Percentiles rank a stretch among this genome's conserved stretches.
Evolutionary conservation across 2,888 invertebrate genomes (phyloP).

Genomic region (Dasysyrphus tricinctus): DNA sequence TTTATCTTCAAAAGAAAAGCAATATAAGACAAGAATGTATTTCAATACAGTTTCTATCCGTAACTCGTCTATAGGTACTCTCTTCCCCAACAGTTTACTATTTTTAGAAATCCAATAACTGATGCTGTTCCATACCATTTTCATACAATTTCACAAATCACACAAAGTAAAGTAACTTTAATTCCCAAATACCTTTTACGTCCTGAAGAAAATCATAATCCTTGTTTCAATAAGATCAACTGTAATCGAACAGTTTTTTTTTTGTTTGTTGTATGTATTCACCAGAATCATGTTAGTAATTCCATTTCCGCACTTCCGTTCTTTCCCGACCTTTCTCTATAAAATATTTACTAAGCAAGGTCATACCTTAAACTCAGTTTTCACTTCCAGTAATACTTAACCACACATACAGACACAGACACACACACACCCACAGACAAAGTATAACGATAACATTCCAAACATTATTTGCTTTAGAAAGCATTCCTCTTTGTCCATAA

Average conservation of each 20-base stretch:
- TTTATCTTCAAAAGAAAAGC: too few species aligned
- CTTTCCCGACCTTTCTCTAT: constrained; percentile 13
- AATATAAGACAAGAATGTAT: too few species aligned
- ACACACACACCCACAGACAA: neutral
- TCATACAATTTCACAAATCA: neutral
- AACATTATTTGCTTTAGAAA: constrained; percentile 33
- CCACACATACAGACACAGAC: neutral
- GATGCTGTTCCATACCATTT: neutral
- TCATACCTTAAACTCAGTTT: constrained; percentile 13
- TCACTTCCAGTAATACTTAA: constrained; percentile 1
- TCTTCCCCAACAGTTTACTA: neutral
- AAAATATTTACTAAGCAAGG: constrained; percentile 43
- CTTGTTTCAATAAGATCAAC: constrained; percentile 29
- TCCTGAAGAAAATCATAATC: constrained; percentile 1
- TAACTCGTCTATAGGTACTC: too few species aligned
- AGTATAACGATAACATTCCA: constrained; percentile 40
- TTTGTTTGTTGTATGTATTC: neutral
- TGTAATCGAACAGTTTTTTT: constrained; percentile 19
- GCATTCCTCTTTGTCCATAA: neutral
- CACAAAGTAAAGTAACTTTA: neutral
- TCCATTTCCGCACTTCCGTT: neutral
- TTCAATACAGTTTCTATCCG: too few species aligned
- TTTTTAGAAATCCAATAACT: constrained; percentile 22
- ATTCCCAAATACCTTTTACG: neutral
- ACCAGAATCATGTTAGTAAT: neutral